Evolutionary conservation across 2,888 invertebrate species (phyloP), one percentile per base, ranked within the genome.

Genomic region (Aspidiotus rigidus): DNA sequence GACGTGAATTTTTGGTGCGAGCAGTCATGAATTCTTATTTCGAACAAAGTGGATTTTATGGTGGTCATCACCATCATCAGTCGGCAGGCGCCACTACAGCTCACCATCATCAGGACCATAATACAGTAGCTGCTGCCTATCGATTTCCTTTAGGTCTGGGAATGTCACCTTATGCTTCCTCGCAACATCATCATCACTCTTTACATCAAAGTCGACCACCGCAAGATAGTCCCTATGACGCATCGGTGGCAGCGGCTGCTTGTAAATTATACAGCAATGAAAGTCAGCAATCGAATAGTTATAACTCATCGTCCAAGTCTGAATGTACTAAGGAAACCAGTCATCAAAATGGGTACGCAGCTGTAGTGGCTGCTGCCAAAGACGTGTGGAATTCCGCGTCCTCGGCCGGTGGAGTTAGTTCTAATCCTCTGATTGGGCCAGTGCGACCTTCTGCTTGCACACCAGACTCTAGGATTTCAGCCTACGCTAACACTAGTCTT

Each of bases 21-120:
- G 28, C 28, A 28, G 28, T 16, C 80, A 93, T 93, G 93, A 93
- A 93, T 88, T 93, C 93, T 79, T 94, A 93, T 81, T 94, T 93
- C 80, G 93, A 93, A 83, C 93, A 93, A 83, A 89, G 89, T 80
- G 93, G 93, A 80, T 94, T 94, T 83, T 93, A 94, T 83, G 92
- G 93, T 77, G 84, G 88, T 77, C 91, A 92, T 80, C 92, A 92
- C 78, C 88, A 91, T 82, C 88, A 92, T 81, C 84, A 84, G 79
- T 80, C 85, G 76, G 76, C 83, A 74, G 81, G 82, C 63, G 81
- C 81, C 59, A 82, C 85, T 72, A 28, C 28, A 28, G 83, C 83
- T 73, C 84, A 84, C 73, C 86, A 86, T 75, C 89, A 91, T 75
- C 78, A 79, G 70, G 85, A 88, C 80, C 86, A 89, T 79, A 82